Evolutionary conservation across 2,888 invertebrate species (phyloP), one percentile per base, ranked within the genome.

Genomic region (Cephus sareptanus): DNA sequence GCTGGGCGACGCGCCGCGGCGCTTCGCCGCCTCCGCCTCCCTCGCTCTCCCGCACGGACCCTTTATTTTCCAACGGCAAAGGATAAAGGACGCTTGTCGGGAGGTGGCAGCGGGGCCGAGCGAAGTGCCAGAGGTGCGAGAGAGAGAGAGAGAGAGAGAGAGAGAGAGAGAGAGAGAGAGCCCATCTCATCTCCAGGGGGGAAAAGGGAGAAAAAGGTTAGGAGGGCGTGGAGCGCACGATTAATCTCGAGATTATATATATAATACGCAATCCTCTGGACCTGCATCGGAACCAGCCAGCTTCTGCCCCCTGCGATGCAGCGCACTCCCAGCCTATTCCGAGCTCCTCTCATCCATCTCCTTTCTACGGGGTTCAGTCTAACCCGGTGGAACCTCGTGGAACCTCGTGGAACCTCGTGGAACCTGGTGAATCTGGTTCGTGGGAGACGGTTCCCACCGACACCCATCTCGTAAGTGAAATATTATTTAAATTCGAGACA

Each of bases 401-500:
- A n/a, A n/a, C n/a, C n/a, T 35, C 2, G 11, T 34, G 34, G 34
- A 11, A 35, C 34, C 11, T 35, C 2, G 35, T 35, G 35, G 12
- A 35, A 35, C 35, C 35, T 11, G 0, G 34, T 35, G 34, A 34
- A 30, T 71, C 71, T 15, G 69, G 11, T 73, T 4, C 33, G 68
- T 69, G 69, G 73, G 70, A 33, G 33, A 33, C 33, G 33, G 33
- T 33, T 33, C 9, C 56, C 56, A 56, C 56, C 23, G 2, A 9
- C 56, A 56, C 56, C 23, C 23, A 56, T 15, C 23, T 56, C 56
- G 56, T 56, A 76, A 81, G 80, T 83, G 81, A 82, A 83, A 82
- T 82, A 83, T 83, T 83, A 82, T 83, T 82, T 78, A 82, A 83
- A 83, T 82, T 83, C 78, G 30, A 81, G 79, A 79, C 75, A 69